Evolutionary conservation across 2,797 vertebrate genomes (phyloP).

Genomic region (Knipowitschia caucasica): DNA sequence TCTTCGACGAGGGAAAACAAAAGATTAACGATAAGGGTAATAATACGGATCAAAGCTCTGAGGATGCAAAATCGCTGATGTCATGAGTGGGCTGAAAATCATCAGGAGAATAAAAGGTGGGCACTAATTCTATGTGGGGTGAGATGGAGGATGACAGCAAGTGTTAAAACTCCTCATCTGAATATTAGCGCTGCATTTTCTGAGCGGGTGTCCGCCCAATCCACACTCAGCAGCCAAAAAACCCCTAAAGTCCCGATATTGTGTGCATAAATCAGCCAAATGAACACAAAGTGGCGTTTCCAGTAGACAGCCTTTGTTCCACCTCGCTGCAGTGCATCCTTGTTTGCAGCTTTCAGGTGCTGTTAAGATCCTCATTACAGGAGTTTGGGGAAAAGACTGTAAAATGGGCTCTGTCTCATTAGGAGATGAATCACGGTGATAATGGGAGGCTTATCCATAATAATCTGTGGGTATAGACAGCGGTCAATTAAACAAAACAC

Average conservation of each 20-base stretch:
- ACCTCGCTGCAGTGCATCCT: conserved; percentile 1
- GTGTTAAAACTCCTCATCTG: conserved; percentile 23
- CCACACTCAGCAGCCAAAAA: background rate
- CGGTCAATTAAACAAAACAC: background rate
- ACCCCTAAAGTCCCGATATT: background rate
- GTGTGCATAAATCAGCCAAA: conserved; percentile 15
- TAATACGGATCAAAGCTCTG: background rate
- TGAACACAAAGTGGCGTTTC: conserved; percentile 5
- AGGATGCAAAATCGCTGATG: background rate
- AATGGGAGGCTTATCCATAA: conserved; percentile 5
- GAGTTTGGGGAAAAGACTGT: conserved; percentile 14
- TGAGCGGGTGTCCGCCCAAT: conserved; percentile 4
- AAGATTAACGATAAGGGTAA: background rate
- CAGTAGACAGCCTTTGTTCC: conserved; percentile 14
- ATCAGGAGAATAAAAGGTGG: conserved; percentile 31
- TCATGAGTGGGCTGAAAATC: conserved; percentile 19
- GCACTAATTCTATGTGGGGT: conserved; percentile 7
- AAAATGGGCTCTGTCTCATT: conserved; percentile 20
- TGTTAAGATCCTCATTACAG: conserved; percentile 18
- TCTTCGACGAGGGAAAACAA: background rate
- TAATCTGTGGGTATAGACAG: conserved; percentile 5
- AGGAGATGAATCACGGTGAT: conserved; percentile 13
- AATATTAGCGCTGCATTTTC: conserved; percentile 15
- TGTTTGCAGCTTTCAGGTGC: conserved; percentile 20
- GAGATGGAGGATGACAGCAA: conserved; percentile 20